Percentiles rank a stretch among this genome's conserved stretches.
phyloP scores from a whole-genome alignment of 1,140 invertebrate genomes.

The Drosophila pseudoananassae region DNA sequence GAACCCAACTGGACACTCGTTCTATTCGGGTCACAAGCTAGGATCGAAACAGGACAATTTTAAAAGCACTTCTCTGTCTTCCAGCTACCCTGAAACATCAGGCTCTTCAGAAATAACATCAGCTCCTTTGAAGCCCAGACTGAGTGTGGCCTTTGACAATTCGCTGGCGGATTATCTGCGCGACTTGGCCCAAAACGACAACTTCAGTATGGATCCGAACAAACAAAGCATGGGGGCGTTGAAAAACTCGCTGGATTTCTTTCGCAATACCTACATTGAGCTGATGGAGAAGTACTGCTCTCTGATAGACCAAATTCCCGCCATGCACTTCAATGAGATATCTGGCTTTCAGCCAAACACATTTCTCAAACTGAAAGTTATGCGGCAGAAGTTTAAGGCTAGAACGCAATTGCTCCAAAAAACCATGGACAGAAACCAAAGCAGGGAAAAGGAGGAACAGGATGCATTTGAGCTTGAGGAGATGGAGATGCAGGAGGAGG shows the following conservation, averaged over 20 bases:
- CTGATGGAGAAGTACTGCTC: slow-evolving; percentile 79
- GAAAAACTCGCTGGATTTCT: slow-evolving; percentile 37
- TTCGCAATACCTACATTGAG: slow-evolving; percentile 64
- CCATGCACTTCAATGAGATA: slow-evolving; percentile 67
- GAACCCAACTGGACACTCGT: background rate
- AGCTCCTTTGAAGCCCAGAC: slow-evolving; percentile 34
- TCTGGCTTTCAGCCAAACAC: slow-evolving; percentile 69
- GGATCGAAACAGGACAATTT: slow-evolving; percentile 23
- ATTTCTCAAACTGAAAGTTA: slow-evolving; percentile 75
- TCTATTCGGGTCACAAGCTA: background rate
- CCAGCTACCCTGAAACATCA: background rate
- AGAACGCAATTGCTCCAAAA: slow-evolving; percentile 67
- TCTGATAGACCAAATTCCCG: slow-evolving; percentile 78
- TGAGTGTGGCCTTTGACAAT: slow-evolving; percentile 70
- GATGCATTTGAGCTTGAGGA: slow-evolving; percentile 56
- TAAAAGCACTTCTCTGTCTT: background rate
- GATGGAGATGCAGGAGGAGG: slow-evolving; percentile 46
- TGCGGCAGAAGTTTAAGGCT: slow-evolving; percentile 78
- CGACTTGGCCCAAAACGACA: slow-evolving; percentile 66
- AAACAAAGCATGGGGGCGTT: slow-evolving; percentile 49
- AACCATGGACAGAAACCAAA: slow-evolving; percentile 48
- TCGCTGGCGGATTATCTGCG: slow-evolving; percentile 64
- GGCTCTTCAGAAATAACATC: background rate
- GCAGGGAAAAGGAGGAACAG: slow-evolving; percentile 15
- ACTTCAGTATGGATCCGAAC: slow-evolving; percentile 51